Base-by-base conservation (phyloP, 2,888 invertebrate species). In the Rhingia rostrata region DNA sequence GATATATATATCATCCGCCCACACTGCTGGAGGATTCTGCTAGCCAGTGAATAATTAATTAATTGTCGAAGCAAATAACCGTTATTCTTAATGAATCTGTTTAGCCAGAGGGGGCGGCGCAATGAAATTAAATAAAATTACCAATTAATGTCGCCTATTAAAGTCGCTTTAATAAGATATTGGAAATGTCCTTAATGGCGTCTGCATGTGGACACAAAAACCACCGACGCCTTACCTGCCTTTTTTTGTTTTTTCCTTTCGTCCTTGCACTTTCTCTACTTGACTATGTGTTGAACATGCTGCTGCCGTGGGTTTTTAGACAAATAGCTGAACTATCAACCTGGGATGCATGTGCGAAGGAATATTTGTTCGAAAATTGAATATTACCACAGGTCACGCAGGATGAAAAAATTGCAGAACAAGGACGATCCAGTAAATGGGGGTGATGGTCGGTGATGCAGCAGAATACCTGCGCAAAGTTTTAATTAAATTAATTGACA, bases 401-500 rank as follows among this genome's bases (percentile, higher is more conserved):
- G 47, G 37, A 22, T 22, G 22, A 2, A 22, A 22, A 22, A 22
- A 2, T 22, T 1, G 22, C 22, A 22, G 2, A 22, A 22, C 22
- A 22, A 22, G 22, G 22, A 22, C 22, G 2, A 22, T 22, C 22
- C 1, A 22, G 22, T 22, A 22, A 22, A 22, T 22, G 37, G 54
- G 35, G 45, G 12, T 5, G 32, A 37, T 70, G 39, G 35, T 32
- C 49, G n/a, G 60, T 61, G 22, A 63, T 72, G 12, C 66, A 51
- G 51, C 22, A 22, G 22, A 22, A 1, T 22, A 22, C 22, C 22
- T 22, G 22, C 22, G 22, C 22, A 22, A 22, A 2, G 22, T 22
- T 79, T 83, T 79, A 79, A 73, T 83, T 83, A 78, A 83, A 79
- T 79, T 73, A 78, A 73, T 49, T 83, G 60, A 67, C 73, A 67